Conservation (phyloP, 64 coral and sea anemone species). For the Acropora tenuis region DNA sequence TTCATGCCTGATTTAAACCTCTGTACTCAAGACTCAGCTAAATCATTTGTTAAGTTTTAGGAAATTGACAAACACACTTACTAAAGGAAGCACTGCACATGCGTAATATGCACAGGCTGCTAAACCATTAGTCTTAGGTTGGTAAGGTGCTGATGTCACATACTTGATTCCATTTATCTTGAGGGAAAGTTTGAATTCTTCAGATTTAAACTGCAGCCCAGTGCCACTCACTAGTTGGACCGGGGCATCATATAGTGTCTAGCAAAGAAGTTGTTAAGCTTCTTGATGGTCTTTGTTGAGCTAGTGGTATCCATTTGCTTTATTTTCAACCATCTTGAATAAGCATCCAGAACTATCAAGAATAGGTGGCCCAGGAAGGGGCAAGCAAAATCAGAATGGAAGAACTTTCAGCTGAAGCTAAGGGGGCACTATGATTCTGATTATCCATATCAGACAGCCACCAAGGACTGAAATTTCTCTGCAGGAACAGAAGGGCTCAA, state of each 20-base stretch:
- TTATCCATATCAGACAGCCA: constrained; percentile 47
- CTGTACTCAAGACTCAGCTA: constrained; percentile 13
- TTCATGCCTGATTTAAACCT: constrained; percentile 28
- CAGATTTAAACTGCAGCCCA: constrained; percentile 1
- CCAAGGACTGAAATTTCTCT: constrained; percentile 30
- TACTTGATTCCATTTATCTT: constrained; percentile 19
- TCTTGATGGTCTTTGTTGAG: constrained; percentile 47
- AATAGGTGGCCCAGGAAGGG: not conserved
- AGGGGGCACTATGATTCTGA: constrained; percentile 14
- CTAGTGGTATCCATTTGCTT: constrained; percentile 1
- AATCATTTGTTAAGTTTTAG: constrained; percentile 3
- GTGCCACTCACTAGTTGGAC: constrained; percentile 5
- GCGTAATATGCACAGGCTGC: too few relatives aligned
- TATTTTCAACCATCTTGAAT: constrained; percentile 40
- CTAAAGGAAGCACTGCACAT: too few relatives aligned
- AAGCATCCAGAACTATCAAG: constrained; percentile 22
- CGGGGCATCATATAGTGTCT: constrained; percentile 9
- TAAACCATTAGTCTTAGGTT: constrained; percentile 22
- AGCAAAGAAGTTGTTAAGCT: not conserved
- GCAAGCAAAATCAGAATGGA: constrained; percentile 12
- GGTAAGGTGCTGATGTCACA: constrained; percentile 26
- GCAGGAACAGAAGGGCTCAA: not conserved
- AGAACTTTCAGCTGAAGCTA: not conserved
- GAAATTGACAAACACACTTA: too few relatives aligned
- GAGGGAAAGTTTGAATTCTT: constrained; percentile 28